Base-by-base conservation (phyloP, 2,888 invertebrate genomes). In the Lasioglossum oenotherae region DNA sequence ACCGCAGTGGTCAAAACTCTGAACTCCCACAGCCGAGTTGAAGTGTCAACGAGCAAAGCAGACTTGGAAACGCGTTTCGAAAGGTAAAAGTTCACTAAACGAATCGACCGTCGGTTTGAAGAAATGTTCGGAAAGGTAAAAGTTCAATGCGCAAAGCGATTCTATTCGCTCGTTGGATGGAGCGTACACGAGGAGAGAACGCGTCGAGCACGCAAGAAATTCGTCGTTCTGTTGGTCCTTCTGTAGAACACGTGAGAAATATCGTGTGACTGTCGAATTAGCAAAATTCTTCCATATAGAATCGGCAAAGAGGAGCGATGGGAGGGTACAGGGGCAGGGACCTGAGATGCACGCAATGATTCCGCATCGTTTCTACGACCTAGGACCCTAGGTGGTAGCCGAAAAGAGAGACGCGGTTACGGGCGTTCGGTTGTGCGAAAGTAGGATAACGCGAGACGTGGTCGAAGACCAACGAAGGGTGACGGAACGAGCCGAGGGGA, bases 401-500 rank as follows among this genome's bases (percentile, higher is more conserved):
- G 27, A 78, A 79, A 64, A 53, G 38, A 64, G 74, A 78, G 82
- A 79, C n/a, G 38, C 31, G 10, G 53, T 35, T 72, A 82, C 31
- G 81, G 12, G 64, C 14, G 1, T 23, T 64, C 1, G 2, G 2
- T 35, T 1, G 72, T 14, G 71, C 19, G 71, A 53, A 60, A 85
- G 77, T 14, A 74, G 78, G 84, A 88, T 75, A 85, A 81, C 82
- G 82, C 73, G 86, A 85, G 80, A 19, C 67, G 73, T 69, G 76
- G 74, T 84, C 87, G 87, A 82, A 78, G 82, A 75, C 53, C 71
- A 80, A 82, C 89, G 88, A 88, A 87, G 86, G 84, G 84, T 74
- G 87, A 85, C 88, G 87, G 82, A 87, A 86, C 78, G 71, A 81
- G 81, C 85, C 87, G 89, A 87, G 69, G 79, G 82, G 84, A 76